Percentiles rank a stretch among this genome's conserved stretches.
Conservation (phyloP, 2,888 invertebrate genomes). For the Rambutsinella grinnellia region DNA sequence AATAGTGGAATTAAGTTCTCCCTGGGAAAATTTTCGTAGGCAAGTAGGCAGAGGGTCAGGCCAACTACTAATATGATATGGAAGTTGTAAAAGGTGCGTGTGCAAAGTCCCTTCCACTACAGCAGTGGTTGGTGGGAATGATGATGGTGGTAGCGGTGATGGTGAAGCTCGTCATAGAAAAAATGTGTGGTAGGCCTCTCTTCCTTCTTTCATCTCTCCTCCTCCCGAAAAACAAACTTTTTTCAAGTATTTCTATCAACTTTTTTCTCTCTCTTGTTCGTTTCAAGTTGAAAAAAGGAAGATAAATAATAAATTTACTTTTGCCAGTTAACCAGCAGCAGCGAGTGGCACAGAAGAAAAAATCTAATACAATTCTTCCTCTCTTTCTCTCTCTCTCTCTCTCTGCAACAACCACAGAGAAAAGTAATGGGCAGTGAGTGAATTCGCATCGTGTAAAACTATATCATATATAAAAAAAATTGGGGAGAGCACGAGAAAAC, state of each 20-base stretch:
- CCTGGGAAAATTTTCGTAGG: background rate
- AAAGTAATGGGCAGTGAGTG: background rate
- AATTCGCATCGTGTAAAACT: background rate
- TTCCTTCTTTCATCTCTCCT: conserved; percentile 27
- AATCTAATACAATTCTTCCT: background rate
- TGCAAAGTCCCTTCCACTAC: too few relatives aligned
- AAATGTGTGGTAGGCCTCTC: conserved; percentile 22
- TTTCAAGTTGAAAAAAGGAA: conserved; percentile 32
- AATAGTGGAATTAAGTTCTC: background rate
- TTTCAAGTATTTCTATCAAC: conserved; percentile 36
- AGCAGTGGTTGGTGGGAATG: background rate
- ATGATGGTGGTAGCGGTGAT: background rate
- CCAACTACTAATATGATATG: too few relatives aligned
- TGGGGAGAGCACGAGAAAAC: conserved; percentile 3
- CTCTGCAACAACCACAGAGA: conserved; percentile 5
- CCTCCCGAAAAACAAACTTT: conserved; percentile 36
- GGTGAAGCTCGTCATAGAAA: conserved; percentile 22
- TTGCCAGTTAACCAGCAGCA: conserved; percentile 15
- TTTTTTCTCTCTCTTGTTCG: conserved; percentile 18
- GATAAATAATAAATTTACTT: conserved; percentile 55
- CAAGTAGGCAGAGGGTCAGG: background rate
- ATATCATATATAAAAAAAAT: too few relatives aligned
- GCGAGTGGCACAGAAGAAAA: conserved; percentile 1
- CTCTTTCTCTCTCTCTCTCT: background rate
- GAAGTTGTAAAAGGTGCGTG: too few relatives aligned